Evolutionary conservation across 2,888 invertebrate species (phyloP).

Genomic region (Drosophila meridionalis): DNA sequence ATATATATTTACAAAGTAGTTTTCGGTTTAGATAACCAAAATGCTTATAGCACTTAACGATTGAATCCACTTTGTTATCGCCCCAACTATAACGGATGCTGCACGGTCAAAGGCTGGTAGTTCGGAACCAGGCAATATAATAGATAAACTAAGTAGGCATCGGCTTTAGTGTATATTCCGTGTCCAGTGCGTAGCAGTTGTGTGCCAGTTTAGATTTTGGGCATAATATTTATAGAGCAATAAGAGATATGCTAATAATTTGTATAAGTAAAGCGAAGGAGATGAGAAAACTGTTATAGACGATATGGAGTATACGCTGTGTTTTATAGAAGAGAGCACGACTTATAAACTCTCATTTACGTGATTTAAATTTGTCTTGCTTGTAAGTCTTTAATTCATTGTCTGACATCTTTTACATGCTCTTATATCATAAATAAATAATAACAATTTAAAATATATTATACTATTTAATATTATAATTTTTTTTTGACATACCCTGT

Average conservation of each 20-base stretch:
- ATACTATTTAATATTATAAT: no score
- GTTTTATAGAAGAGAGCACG: neutral
- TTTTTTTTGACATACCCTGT: no score
- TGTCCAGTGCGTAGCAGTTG: neutral
- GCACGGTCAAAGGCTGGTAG: neutral
- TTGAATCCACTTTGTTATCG: constrained; percentile 31
- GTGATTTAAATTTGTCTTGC: no score
- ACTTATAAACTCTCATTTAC: no score
- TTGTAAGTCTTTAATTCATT: no score
- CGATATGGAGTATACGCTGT: neutral
- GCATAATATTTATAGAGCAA: neutral
- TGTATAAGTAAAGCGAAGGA: neutral
- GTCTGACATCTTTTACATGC: neutral
- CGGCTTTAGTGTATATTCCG: neutral
- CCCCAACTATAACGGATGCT: constrained; percentile 28
- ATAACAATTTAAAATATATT: no score
- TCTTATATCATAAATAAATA: neutral
- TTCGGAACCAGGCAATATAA: constrained; percentile 6
- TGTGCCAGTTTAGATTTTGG: neutral
- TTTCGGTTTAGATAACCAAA: constrained; percentile 54
- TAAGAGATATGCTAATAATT: neutral
- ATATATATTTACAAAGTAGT: constrained; percentile 32
- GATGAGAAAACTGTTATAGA: neutral
- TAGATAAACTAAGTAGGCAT: constrained; percentile 5
- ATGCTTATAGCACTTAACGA: constrained; percentile 51